Base-by-base conservation (phyloP, 2,113 vertebrate species). In the Syrmaticus mikado region DNA sequence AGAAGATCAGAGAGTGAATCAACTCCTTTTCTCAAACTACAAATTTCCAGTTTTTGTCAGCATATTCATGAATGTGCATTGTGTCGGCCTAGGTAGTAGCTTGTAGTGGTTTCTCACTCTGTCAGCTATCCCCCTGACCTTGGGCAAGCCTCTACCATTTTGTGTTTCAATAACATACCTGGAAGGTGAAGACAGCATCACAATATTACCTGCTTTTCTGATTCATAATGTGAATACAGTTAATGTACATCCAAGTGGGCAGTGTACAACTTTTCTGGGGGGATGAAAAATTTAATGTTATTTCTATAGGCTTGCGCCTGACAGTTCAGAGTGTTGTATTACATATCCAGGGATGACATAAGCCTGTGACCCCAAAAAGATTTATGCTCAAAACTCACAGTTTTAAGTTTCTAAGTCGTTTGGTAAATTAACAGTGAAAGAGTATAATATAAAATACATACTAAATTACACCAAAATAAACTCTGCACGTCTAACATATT, bases 201-300 rank as follows among this genome's bases (percentile, higher is more conserved):
- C 48, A 18, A 40, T 92, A 92, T 92, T 95, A 95, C 94, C 93
- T 93, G 62, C 12, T 78, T 72, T 92, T 95, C 76, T 62, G 32
- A 85, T 45, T 83, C 58, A 36, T 22, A 82, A 53, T 40, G 64
- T 89, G 64, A 70, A 62, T 43, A 50, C 34, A 83, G 95, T 96
- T 95, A 95, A 96, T 93, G 67, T 80, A 67, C 50, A 94, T 58
- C 89, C 70, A 90, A 53, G 38, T 15, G 15, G 62, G 70, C 38
- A 41, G 48, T 28, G 28, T 77, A 20, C 27, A 66, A 16, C 41
- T 52, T 66, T 76, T 24, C 41, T 76, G n/a, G 19, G 30, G 11
- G 11, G 38, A n/a, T 28, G 24, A 38, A 65, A 52, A n/a, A 8
- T 25, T 6, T 6, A 9, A 40, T 25, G 25, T 22, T 30, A 78